These are phyloP conservation scores for Porphyrio hochstetteri DNA, from an alignment of 2,113 vertebrate genomes.

Conservation along the genomic window DNA sequence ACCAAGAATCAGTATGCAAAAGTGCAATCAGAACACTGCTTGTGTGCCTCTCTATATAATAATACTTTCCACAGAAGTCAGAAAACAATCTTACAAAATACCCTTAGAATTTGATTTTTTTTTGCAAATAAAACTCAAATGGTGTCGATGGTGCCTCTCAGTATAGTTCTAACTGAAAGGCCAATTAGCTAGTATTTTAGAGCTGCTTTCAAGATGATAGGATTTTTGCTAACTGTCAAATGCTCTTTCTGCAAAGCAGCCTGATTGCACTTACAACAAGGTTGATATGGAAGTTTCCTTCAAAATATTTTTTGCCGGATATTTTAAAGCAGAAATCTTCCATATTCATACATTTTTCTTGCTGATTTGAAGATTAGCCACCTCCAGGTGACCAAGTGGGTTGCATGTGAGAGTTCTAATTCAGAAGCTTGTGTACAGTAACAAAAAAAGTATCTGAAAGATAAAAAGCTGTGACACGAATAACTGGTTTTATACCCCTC, in stretches of 20 bases:
- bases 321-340: background rate
- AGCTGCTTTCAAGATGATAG: background rate
- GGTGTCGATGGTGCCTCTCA: background rate
- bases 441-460: background rate
- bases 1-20: background rate
- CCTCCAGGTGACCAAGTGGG: rapidly evolving
- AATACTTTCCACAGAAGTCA: background rate
- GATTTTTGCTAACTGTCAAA: constrained; percentile 10
- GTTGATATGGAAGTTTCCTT: background rate
- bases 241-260: background rate
- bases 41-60: background rate
- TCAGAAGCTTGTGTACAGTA: background rate
- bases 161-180: background rate
- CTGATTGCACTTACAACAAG: background rate
- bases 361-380: background rate
- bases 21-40: background rate
- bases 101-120: background rate
- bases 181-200: background rate
- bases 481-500: background rate
- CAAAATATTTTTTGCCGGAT: background rate
- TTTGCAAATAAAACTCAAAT: background rate
- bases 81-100: background rate
- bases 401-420: background rate
- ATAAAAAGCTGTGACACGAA: background rate
- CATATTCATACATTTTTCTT: background rate